A percentile compares a stretch with the other conserved stretches of the same genome.
Conservation (phyloP, 2,113 vertebrate genomes). For the Antechinus stuartii region DNA sequence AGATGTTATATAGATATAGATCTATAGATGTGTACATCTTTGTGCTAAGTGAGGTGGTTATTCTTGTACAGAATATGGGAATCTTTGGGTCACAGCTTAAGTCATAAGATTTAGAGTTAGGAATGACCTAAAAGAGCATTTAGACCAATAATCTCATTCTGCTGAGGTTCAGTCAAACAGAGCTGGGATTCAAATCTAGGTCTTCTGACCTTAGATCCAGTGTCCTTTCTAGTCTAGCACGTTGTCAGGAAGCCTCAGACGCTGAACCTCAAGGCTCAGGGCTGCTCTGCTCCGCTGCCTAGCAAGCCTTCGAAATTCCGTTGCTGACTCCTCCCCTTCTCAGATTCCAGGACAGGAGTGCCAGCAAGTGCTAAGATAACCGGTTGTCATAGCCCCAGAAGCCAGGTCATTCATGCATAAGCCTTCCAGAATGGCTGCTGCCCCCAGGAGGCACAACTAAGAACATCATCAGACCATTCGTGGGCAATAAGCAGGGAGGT, state of each 20-base stretch:
- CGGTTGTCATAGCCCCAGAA: not conserved
- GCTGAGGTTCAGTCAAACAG: not conserved
- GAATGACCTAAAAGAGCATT: not conserved
- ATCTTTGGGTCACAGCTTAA: not conserved
- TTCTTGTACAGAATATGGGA: not conserved
- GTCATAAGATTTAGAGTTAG: not conserved
- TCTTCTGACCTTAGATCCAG: not conserved
- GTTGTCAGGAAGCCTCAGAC: not conserved
- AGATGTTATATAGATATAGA: not conserved
- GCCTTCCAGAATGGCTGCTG: not conserved
- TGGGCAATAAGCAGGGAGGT: not conserved
- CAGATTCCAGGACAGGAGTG: not conserved
- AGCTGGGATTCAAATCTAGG: not conserved
- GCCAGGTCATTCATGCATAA: not conserved
- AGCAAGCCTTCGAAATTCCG: not conserved
- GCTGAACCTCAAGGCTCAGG: not conserved
- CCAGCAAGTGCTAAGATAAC: not conserved
- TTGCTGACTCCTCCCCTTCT: not conserved
- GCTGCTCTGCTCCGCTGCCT: accelerated
- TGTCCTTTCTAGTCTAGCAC: not conserved
- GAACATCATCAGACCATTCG: not conserved
- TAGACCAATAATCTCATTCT: not conserved
- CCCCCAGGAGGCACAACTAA: not conserved
- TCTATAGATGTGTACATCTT: not conserved
- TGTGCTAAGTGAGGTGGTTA: not conserved